Evolutionary conservation across 2,113 vertebrate genomes (phyloP).

Genomic region (Lepus europaeus): DNA sequence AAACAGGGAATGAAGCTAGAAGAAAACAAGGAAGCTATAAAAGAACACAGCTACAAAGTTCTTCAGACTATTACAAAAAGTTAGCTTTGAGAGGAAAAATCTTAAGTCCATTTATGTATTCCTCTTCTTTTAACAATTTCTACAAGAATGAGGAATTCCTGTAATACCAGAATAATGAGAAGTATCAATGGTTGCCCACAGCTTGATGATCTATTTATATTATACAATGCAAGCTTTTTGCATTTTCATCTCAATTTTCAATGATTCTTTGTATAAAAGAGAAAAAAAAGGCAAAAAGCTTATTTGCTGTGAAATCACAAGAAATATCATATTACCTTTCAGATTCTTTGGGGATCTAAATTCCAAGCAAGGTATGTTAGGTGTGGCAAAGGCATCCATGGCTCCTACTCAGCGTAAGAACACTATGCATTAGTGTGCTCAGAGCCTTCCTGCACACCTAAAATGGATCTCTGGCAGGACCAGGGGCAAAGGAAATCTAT

Average conservation of each 20-base stretch:
- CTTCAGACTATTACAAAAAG: constrained; percentile 48
- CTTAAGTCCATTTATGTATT: constrained; percentile 50
- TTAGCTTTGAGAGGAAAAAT: background rate
- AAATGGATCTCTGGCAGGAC: constrained; percentile 79
- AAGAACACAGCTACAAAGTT: background rate
- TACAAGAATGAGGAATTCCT: constrained; percentile 44
- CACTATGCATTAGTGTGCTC: constrained; percentile 64
- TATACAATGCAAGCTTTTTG: constrained; percentile 44
- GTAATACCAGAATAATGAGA: constrained; percentile 64
- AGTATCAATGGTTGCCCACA: constrained; percentile 37
- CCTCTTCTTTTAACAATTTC: constrained; percentile 55
- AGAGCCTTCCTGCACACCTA: constrained; percentile 69
- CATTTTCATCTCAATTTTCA: constrained; percentile 67
- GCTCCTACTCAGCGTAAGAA: constrained; percentile 64
- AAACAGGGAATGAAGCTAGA: background rate
- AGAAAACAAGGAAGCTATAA: background rate
- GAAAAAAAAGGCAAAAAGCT: constrained; percentile 21
- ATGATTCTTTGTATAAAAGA: constrained; percentile 5
- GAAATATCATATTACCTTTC: constrained; percentile 53
- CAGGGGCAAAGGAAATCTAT: constrained; percentile 81
- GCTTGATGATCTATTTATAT: constrained; percentile 53
- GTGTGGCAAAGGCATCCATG: constrained; percentile 44
- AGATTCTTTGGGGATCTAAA: constrained; percentile 66
- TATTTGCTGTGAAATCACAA: constrained; percentile 53
- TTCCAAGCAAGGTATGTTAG: constrained; percentile 61